Conservation (phyloP, 2,113 vertebrate species). For the Ranitomeya variabilis region DNA sequence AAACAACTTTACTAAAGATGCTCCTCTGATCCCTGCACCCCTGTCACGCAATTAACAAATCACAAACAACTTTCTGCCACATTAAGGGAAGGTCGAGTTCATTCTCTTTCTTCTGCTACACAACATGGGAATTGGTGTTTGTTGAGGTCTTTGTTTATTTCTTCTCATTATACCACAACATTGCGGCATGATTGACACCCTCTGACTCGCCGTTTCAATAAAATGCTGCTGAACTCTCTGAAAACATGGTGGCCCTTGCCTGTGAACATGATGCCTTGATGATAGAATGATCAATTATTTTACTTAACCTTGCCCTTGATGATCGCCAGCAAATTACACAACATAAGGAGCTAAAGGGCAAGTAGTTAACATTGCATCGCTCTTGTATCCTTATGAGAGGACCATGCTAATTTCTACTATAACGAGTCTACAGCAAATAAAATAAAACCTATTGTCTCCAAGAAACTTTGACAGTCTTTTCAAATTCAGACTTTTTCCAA, state of each 20-base stretch:
- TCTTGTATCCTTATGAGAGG: not conserved
- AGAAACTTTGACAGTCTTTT: slow-evolving; percentile 57
- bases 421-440: not conserved
- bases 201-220: not conserved
- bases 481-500: slow-evolving; percentile 53
- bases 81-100: not conserved
- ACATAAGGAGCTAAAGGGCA: slow-evolving; percentile 40
- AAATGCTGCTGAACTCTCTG: not conserved
- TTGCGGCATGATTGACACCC: not conserved
- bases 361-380: slow-evolving; percentile 48
- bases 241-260: not conserved
- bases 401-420: slow-evolving; percentile 31
- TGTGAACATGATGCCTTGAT: not conserved
- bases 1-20: not conserved
- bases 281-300: slow-evolving; percentile 47
- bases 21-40: not conserved
- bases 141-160: not conserved
- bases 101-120: not conserved
- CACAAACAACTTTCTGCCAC: not conserved
- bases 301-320: slow-evolving; percentile 53
- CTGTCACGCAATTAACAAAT: slow-evolving; percentile 4
- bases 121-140: not conserved
- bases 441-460: slow-evolving; percentile 9
- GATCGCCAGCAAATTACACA: slow-evolving; percentile 38
- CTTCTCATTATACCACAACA: slow-evolving; percentile 16